Evolutionary conservation across 2,888 invertebrate species (phyloP).

Genomic region (Heteromyza rotundicornis): DNA sequence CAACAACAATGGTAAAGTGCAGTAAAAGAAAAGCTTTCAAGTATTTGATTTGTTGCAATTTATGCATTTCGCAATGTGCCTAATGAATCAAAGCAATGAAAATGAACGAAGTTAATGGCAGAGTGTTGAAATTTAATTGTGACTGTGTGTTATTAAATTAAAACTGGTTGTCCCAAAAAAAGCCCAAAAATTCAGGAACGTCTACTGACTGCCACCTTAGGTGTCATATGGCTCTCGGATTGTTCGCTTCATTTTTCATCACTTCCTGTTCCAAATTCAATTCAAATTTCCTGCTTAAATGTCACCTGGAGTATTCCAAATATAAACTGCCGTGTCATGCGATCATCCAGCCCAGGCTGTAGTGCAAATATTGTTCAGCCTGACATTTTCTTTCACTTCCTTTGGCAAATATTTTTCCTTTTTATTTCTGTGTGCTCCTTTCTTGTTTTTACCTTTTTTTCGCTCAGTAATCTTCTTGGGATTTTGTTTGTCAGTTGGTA

Average conservation of each 20-base stretch:
- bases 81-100: too few species aligned
- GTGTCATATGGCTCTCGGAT: too few species aligned
- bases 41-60: background rate
- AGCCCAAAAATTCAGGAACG: too few species aligned
- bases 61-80: too few species aligned
- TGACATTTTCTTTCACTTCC: background rate
- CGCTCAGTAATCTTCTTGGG: background rate
- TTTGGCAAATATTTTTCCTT: background rate
- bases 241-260: too few species aligned
- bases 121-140: too few species aligned
- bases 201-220: too few species aligned
- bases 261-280: too few species aligned
- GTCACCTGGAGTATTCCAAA: background rate
- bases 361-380: too few species aligned
- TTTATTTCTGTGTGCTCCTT: background rate
- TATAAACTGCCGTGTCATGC: background rate
- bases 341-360: background rate
- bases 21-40: background rate
- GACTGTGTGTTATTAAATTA: too few species aligned
- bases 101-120: too few species aligned
- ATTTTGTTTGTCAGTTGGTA: conserved; percentile 17
- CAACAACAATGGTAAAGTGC: background rate
- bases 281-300: background rate
- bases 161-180: too few species aligned
- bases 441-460: background rate